Evolutionary conservation across 1,140 invertebrate genomes (phyloP), one percentile per base, ranked within the genome.

Genomic region (Drosophila tani): DNA sequence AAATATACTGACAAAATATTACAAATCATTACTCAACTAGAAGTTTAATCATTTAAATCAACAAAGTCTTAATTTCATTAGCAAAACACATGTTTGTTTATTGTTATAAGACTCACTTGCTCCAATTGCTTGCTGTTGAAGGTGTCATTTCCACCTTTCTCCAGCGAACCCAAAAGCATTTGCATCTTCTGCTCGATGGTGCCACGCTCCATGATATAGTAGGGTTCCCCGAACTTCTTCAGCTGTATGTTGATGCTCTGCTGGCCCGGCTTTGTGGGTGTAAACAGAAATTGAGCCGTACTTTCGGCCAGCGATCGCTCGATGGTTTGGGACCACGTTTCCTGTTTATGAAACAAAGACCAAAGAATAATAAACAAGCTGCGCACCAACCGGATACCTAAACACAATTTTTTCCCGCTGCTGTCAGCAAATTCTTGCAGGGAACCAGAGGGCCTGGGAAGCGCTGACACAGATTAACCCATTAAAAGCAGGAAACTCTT

Each of bases 271-370:
- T 87, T 83, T 9, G 77, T 81, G n/a, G 85, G 75, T 49, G 60
- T 76, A 80, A 91, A 92, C 43, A 92, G 56, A 79, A 81, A 92
- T 50, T 92, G 90, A 67, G 87, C 82, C 17, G 87, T 91, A 47
- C 78, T 81, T 51, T 91, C 77, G 7, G 91, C 91, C 55, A 92
- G 63, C 15, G 82, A 81, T 41, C 73, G 59, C 68, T 92, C 91
- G 27, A 92, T 86, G 51, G 88, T 78, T 53, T 86, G 81, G 11
- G 91, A 86, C 91, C 91, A 92, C 41, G 82, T 67, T 83, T 88
- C 84, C 91, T 92, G 68, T 81, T 83, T 60, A 21, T 5, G n/a
- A n/a, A 58, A 49, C 9, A 45, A 62, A 57, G 41, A 67, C 56
- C 21, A 38, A 68, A n/a, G 40, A 58, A 43, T 45, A 40, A 69